Percentiles rank a stretch among this genome's conserved stretches.
These are phyloP conservation scores for Invenusta paracnida DNA, from an alignment of 2,888 invertebrate genomes.

Conservation along the genomic window DNA sequence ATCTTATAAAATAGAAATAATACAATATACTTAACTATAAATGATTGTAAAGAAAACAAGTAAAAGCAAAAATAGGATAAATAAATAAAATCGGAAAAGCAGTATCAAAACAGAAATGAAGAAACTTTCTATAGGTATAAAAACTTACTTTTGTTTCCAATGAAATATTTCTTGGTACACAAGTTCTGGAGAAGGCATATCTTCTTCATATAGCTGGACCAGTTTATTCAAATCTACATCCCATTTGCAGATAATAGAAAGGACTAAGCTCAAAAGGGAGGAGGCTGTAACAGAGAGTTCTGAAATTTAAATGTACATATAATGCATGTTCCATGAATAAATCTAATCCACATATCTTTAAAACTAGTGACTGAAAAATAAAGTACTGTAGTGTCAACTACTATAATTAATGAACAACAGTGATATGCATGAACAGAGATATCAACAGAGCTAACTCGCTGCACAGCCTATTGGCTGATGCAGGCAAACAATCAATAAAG, in stretches of 20 bases:
- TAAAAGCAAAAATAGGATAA: neutral
- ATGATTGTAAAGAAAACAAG: slow-evolving; percentile 1
- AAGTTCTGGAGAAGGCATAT: slow-evolving; percentile 20
- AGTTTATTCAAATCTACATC: neutral
- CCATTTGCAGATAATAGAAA: neutral
- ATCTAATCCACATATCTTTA: neutral
- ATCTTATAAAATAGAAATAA: slow-evolving; percentile 21
- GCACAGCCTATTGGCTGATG: no score
- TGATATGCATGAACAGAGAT: no score
- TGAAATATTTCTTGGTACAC: slow-evolving; percentile 23
- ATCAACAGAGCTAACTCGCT: no score
- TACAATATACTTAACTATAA: slow-evolving; percentile 18
- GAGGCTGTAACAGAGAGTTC: neutral
- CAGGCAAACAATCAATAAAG: no score
- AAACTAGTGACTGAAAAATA: neutral
- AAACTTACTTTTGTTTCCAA: slow-evolving; percentile 26
- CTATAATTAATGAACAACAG: no score
- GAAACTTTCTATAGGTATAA: slow-evolving; percentile 25
- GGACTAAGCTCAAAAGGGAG: neutral
- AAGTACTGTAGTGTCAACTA: neutral
- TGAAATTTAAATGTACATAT: neutral
- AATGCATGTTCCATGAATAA: neutral
- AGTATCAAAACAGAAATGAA: slow-evolving; percentile 21
- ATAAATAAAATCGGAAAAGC: slow-evolving; percentile 19
- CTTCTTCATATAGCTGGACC: slow-evolving; percentile 2